Conservation (phyloP, 1,140 invertebrate species). For the Drosophila hydei region DNA sequence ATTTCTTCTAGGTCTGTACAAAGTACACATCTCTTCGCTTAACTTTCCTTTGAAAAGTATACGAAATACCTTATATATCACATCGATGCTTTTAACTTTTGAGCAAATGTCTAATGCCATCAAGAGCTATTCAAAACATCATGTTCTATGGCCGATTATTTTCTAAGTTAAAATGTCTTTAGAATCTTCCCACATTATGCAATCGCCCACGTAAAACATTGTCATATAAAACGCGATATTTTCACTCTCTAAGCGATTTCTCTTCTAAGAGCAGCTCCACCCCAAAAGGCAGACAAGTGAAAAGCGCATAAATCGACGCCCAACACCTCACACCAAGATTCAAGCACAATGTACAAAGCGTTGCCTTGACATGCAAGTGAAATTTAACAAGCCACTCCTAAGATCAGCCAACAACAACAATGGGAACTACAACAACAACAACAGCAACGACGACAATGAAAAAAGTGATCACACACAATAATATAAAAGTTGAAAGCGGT, state of each 20-base stretch:
- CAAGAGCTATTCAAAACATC: no score
- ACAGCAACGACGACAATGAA: conserved; percentile 41
- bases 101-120: no score
- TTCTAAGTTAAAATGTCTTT: background rate
- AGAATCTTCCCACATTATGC: conserved; percentile 42
- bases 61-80: no score
- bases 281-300: conserved; percentile 66
- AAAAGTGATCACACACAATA: conserved; percentile 53
- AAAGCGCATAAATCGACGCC: conserved; percentile 78
- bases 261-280: conserved; percentile 36
- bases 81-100: no score
- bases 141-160: background rate
- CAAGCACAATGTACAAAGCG: conserved; percentile 13
- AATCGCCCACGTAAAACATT: background rate
- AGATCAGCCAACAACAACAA: conserved; percentile 42
- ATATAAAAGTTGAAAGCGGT: conserved; percentile 66
- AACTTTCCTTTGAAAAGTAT: no score
- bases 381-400: conserved; percentile 81
- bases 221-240: conserved; percentile 31
- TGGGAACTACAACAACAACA: conserved; percentile 23
- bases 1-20: no score
- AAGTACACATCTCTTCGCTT: no score
- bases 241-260: conserved; percentile 36
- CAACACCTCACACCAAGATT: conserved; percentile 58
- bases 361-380: conserved; percentile 76